phyloP scores from a whole-genome alignment of 1,140 invertebrate species.

The Euschistus heros region DNA sequence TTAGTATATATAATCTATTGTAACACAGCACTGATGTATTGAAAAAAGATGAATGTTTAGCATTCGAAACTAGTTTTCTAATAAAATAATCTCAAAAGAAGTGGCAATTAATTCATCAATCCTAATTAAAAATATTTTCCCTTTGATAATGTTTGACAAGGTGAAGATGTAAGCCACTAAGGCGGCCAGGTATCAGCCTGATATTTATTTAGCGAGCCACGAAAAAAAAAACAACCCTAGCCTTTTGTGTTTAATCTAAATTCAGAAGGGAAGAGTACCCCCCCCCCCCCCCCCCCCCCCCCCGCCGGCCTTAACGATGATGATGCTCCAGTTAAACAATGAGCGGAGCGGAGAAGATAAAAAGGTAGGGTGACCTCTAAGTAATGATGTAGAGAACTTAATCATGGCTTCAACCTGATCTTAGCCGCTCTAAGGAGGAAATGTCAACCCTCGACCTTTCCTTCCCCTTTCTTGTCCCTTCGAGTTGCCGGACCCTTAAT shows the following conservation, averaged over 20 bases:
- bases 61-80: too few relatives aligned
- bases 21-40: too few relatives aligned
- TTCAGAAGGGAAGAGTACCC: neutral
- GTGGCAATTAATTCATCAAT: too few relatives aligned
- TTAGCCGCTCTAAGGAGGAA: neutral
- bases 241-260: neutral
- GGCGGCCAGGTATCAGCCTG: too few relatives aligned
- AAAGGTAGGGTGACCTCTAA: conserved; percentile 9
- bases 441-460: neutral
- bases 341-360: neutral
- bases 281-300: too few relatives aligned
- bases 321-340: conserved; percentile 4
- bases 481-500: neutral
- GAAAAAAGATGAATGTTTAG: too few relatives aligned
- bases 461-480: neutral
- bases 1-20: too few relatives aligned
- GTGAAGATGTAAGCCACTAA: too few relatives aligned
- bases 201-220: neutral
- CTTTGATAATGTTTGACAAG: too few relatives aligned
- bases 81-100: too few relatives aligned
- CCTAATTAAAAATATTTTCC: too few relatives aligned
- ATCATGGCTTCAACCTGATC: neutral
- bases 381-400: conserved; percentile 18
- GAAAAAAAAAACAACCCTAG: neutral
- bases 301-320: neutral